A percentile compares a stretch with the other conserved stretches of the same genome.
Evolutionary conservation across 2,888 invertebrate genomes (phyloP).

Genomic region (Zhuqinia jingwanae): DNA sequence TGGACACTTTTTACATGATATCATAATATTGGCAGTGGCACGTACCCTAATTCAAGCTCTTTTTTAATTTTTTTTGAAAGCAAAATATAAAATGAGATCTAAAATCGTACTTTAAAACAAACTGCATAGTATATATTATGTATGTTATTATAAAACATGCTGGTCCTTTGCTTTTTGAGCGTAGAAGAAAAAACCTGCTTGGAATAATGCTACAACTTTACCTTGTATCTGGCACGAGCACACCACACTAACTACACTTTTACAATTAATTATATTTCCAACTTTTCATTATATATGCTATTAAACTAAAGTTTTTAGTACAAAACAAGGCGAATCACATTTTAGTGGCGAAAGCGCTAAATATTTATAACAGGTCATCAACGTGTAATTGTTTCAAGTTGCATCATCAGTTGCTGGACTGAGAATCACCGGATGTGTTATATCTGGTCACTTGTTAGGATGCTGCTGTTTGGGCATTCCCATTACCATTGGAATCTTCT

Average conservation of each 20-base stretch:
- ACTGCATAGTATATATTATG: no score
- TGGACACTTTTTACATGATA: no score
- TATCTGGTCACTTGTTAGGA: neutral
- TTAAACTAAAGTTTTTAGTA: conserved; percentile 6
- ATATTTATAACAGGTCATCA: conserved; percentile 64
- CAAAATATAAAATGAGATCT: no score
- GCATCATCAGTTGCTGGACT: neutral
- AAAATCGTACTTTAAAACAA: no score
- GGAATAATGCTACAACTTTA: no score
- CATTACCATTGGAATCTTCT: conserved; percentile 25
- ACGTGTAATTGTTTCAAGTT: conserved; percentile 11
- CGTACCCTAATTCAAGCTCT: no score
- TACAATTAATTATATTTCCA: neutral
- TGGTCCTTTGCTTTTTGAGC: neutral
- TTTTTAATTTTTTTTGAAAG: no score
- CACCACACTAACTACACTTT: neutral
- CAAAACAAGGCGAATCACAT: conserved; percentile 53
- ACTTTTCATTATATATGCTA: neutral
- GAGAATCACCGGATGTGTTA: neutral
- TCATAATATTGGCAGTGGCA: no score
- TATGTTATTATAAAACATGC: no score
- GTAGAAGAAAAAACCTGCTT: neutral
- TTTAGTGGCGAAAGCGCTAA: conserved; percentile 66
- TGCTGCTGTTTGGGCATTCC: neutral
- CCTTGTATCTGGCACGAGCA: neutral